phyloP scores from a whole-genome alignment of 1,140 invertebrate genomes.

The Drosophila azteca region DNA sequence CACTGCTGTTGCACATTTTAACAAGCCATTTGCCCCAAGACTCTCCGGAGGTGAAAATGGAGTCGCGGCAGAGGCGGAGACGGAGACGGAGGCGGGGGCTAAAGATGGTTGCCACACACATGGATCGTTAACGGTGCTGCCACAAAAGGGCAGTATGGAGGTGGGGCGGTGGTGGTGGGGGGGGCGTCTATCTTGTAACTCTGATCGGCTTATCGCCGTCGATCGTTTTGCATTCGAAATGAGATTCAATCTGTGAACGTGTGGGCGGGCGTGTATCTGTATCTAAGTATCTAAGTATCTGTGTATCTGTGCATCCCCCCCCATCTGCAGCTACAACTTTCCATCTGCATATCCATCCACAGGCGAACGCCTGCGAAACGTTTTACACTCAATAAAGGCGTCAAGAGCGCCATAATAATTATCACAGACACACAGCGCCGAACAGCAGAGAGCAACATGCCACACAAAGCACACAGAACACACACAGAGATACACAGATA shows the following conservation, averaged over 20 bases:
- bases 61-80: too few relatives aligned
- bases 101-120: conserved; percentile 35
- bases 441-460: neutral
- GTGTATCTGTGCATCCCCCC: neutral
- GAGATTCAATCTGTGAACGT: conserved; percentile 24
- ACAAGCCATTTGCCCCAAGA: conserved; percentile 29
- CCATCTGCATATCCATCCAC: conserved; percentile 61
- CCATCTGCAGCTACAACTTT: conserved; percentile 7
- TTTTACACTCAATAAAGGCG: conserved; percentile 80
- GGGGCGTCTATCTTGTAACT: conserved; percentile 18
- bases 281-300: conserved; percentile 16
- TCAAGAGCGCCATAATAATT: conserved; percentile 79
- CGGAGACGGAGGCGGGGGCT: neutral
- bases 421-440: conserved; percentile 49
- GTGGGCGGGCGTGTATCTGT: neutral
- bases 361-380: conserved; percentile 62
- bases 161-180: conserved; percentile 9
- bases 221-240: conserved; percentile 72
- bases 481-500: conserved; percentile 17
- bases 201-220: conserved; percentile 61
- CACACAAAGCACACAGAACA: conserved; percentile 15
- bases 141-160: conserved; percentile 1
- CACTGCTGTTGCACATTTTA: conserved; percentile 47
- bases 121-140: conserved; percentile 27
- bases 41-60: neutral